These are phyloP conservation scores for Zaprionus kolodkinae DNA, from an alignment of 1,140 invertebrate species.

Conservation along the genomic window DNA sequence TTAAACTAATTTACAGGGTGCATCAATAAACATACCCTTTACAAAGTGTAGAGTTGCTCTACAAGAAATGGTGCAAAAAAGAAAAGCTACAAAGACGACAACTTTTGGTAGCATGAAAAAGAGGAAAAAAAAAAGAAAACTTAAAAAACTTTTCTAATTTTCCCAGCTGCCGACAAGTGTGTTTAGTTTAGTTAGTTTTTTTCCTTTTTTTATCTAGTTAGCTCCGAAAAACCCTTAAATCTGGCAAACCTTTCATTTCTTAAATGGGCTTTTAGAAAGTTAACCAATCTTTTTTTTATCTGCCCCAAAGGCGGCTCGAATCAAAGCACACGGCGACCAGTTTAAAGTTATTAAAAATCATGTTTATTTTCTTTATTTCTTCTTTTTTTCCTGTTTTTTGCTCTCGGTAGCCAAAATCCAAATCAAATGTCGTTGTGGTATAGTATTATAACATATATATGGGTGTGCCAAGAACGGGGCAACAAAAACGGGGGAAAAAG, in stretches of 20 bases:
- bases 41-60: not conserved
- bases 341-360: conserved; percentile 38
- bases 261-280: conserved; percentile 65
- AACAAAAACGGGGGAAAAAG: conserved; percentile 18
- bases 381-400: not conserved
- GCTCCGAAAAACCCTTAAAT: conserved; percentile 62
- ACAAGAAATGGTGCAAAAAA: conserved; percentile 38
- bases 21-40: no score
- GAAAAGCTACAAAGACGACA: conserved; percentile 40
- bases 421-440: conserved; percentile 22
- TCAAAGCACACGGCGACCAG: conserved; percentile 37
- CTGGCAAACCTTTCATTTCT: conserved; percentile 65
- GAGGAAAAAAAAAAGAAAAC: conserved; percentile 59
- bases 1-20: no score
- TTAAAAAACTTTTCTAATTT: conserved; percentile 73
- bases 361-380: conserved; percentile 14
- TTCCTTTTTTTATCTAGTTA: not conserved
- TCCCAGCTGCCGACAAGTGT: conserved; percentile 68
- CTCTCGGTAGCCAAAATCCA: conserved; percentile 18
- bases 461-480: conserved; percentile 26
- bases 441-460: conserved; percentile 25
- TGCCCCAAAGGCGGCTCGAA: conserved; percentile 32
- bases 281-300: not conserved
- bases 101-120: conserved; percentile 28
- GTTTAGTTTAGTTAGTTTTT: conserved; percentile 34